A percentile compares a stretch with the other conserved stretches of the same genome.
Conservation (phyloP, 2,797 vertebrate genomes). For the Pogoniulus pusillus region DNA sequence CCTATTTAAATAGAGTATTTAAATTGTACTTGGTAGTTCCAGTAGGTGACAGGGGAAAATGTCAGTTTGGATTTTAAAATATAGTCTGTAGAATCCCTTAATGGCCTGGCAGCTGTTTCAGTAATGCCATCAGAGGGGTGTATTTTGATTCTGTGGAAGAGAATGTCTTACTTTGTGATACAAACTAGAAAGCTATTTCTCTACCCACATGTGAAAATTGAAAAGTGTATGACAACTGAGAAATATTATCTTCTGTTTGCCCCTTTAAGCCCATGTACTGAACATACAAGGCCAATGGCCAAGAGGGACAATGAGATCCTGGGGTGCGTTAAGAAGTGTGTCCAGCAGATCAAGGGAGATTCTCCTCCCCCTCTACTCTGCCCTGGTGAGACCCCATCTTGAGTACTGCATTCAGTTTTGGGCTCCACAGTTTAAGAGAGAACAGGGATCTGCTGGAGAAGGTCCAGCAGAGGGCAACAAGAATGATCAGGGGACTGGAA, state of each 20-base stretch:
- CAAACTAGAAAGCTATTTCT: fast-evolving
- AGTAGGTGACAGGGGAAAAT: fast-evolving
- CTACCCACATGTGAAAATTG: neutral
- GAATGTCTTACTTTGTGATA: neutral
- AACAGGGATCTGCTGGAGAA: no score
- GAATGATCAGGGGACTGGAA: no score
- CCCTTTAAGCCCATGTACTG: fast-evolving
- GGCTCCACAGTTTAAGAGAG: no score
- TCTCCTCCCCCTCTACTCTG: no score
- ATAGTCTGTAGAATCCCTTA: neutral
- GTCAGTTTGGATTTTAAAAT: neutral
- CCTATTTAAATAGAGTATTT: neutral
- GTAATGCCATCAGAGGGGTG: neutral
- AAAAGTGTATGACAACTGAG: neutral
- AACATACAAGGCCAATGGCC: no score
- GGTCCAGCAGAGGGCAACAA: no score
- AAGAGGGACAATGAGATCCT: no score
- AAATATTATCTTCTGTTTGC: neutral
- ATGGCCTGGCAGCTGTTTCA: neutral
- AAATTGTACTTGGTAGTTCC: neutral
- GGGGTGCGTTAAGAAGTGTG: no score
- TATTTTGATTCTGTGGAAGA: neutral
- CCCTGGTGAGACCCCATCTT: no score
- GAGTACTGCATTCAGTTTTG: no score
- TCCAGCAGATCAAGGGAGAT: no score